Conservation (phyloP, 2,113 vertebrate species). For the Urocynchramus pylzowi region DNA sequence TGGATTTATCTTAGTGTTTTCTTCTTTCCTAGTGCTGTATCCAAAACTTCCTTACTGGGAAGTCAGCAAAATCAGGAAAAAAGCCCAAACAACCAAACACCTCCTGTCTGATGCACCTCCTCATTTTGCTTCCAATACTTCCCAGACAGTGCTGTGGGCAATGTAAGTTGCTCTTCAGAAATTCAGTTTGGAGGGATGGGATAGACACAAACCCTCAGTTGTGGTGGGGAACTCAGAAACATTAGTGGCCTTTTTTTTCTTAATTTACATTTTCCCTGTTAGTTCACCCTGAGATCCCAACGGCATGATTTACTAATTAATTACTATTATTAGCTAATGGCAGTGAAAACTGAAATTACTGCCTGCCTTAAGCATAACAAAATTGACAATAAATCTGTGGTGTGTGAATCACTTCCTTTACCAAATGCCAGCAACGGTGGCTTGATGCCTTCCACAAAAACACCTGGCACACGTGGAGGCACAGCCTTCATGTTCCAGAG, state of each 20-base stretch:
- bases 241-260: constrained; percentile 45
- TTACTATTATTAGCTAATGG: constrained; percentile 79
- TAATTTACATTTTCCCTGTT: constrained; percentile 70
- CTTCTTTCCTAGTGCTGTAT: not conserved
- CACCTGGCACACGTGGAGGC: not conserved
- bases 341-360: constrained; percentile 75
- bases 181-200: constrained; percentile 57
- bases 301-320: constrained; percentile 77
- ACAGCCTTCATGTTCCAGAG: not conserved
- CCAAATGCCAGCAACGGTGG: not conserved
- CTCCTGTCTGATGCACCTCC: constrained; percentile 21
- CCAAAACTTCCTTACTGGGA: not conserved
- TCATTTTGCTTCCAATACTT: constrained; percentile 39
- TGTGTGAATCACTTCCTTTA: constrained; percentile 29
- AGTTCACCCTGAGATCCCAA: constrained; percentile 73
- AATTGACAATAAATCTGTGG: constrained; percentile 67
- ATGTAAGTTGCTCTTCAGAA: constrained; percentile 58
- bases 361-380: constrained; percentile 74
- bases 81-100: not conserved
- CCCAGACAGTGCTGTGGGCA: constrained; percentile 48
- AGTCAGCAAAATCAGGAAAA: not conserved
- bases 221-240: constrained; percentile 55
- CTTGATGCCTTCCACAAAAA: not conserved
- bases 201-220: constrained; percentile 42
- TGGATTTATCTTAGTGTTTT: not conserved